Evolutionary conservation across 2,888 invertebrate species (phyloP), one percentile per base, ranked within the genome.

Genomic region (Troilus luridus): DNA sequence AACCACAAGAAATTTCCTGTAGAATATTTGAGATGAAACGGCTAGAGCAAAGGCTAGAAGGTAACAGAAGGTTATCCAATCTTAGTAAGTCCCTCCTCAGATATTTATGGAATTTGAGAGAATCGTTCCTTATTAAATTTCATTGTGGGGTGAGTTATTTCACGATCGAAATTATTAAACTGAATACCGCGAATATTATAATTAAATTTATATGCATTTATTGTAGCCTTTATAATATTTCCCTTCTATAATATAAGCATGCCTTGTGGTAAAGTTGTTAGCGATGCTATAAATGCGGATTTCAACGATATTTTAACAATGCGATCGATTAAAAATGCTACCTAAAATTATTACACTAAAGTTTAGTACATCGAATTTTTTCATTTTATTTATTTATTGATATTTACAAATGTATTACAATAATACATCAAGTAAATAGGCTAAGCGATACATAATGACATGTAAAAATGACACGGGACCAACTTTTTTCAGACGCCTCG

Each of bases 51-150:
- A 41, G 72, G 72, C 1, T 41, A 0, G 11, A 77, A 77, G 72
- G 41, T 77, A 77, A 77, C 41, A 77, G 27, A 77, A 41, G 72
- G 72, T 77, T 77, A 77, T 77, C 72, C 72, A 77, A 77, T 77
- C 27, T 77, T 77, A 41, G 72, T 7, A 17, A 41, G 72, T 41
- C 27, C 27, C 12, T 77, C 41, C 72, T 77, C 72, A 77, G 72
- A 77, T 77, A 77, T 77, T 77, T 77, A 77, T 41, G 72, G 72
- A 77, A 77, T 77, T 77, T 77, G 72, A 77, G 72, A 77, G 72
- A 77, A 77, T 41, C 27, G 27, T 77, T 77, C 24, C 72, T 77
- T 77, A 77, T 77, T 77, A 77, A 77, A 77, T 77, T 77, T 77
- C 72, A 77, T 77, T 77, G 27, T 77, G 17, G 72, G 17, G 72